Conservation (phyloP, 2,888 invertebrate genomes). For the Acrocyrtus sp. region DNA sequence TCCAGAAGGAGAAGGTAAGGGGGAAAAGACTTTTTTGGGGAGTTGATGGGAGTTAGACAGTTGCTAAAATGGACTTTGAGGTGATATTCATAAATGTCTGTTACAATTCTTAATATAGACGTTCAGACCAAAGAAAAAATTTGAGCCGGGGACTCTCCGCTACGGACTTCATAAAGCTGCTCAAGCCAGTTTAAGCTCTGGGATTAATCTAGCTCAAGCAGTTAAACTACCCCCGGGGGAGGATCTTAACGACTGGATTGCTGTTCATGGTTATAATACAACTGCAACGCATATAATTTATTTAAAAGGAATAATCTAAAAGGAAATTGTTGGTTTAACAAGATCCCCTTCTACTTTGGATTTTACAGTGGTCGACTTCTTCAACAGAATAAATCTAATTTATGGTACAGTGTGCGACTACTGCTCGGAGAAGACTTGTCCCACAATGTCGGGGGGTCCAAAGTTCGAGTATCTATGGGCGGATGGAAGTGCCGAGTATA, state of each 20-base stretch:
- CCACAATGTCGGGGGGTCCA: constrained; percentile 87
- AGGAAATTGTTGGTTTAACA: neutral
- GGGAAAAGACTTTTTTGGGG: constrained; percentile 76
- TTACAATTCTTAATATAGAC: constrained; percentile 71
- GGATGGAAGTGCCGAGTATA: constrained; percentile 73
- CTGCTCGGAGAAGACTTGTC: constrained; percentile 84
- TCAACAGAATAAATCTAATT: constrained; percentile 91
- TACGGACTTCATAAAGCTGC: constrained; percentile 91
- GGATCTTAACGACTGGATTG: constrained; percentile 90
- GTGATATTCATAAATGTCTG: too few species aligned
- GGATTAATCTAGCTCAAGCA: constrained; percentile 83
- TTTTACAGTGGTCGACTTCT: constrained; percentile 86
- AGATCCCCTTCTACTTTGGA: neutral
- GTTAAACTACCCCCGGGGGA: constrained; percentile 86
- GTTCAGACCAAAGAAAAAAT: constrained; percentile 88
- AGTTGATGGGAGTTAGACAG: constrained; percentile 17
- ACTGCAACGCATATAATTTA: too few species aligned
- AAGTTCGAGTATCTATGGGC: constrained; percentile 93
- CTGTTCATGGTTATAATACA: constrained; percentile 90
- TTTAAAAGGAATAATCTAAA: too few species aligned
- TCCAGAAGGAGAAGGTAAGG: constrained; percentile 83
- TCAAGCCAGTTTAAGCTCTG: constrained; percentile 88
- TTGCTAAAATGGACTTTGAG: neutral
- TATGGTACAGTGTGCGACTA: constrained; percentile 89
- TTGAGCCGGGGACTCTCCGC: constrained; percentile 85